Conservation (phyloP, 2,888 invertebrate genomes). For the Chrysodeixis includens region DNA sequence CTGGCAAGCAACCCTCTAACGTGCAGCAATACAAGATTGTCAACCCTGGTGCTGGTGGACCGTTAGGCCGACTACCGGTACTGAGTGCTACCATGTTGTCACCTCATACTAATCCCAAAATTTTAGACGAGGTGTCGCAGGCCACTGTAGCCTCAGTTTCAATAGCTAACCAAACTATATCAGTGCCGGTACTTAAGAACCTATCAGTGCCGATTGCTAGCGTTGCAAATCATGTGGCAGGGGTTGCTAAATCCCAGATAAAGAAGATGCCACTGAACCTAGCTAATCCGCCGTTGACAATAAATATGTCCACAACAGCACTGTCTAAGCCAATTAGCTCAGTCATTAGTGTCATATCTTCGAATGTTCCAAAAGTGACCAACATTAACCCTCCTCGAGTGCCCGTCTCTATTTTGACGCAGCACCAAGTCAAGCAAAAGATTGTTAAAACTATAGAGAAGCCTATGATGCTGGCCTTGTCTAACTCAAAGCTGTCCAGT, state of each 20-base stretch:
- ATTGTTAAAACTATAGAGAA: constrained; percentile 87
- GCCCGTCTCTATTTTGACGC: constrained; percentile 83
- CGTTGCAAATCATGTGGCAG: constrained; percentile 66
- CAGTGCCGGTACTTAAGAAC: constrained; percentile 84
- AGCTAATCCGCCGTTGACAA: constrained; percentile 75
- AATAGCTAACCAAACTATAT: constrained; percentile 87
- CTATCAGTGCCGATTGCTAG: constrained; percentile 75
- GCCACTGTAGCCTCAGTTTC: constrained; percentile 89
- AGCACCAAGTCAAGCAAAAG: constrained; percentile 87
- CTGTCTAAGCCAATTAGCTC: constrained; percentile 83
- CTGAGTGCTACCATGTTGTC: constrained; percentile 71
- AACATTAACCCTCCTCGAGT: constrained; percentile 75
- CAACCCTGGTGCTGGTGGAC: constrained; percentile 70
- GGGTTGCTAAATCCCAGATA: constrained; percentile 50
- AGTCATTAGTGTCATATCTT: constrained; percentile 86
- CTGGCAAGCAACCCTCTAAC: constrained; percentile 80
- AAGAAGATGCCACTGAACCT: constrained; percentile 76
- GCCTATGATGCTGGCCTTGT: constrained; percentile 85
- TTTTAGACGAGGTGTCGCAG: constrained; percentile 89
- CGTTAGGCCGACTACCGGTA: constrained; percentile 79
- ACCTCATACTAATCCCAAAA: constrained; percentile 83
- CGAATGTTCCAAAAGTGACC: constrained; percentile 79
- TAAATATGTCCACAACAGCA: constrained; percentile 78
- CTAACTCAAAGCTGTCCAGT: constrained; percentile 88
- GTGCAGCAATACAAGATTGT: constrained; percentile 85